Conservation (phyloP, 2,888 invertebrate genomes). For the Nemotelus nigrinus region DNA sequence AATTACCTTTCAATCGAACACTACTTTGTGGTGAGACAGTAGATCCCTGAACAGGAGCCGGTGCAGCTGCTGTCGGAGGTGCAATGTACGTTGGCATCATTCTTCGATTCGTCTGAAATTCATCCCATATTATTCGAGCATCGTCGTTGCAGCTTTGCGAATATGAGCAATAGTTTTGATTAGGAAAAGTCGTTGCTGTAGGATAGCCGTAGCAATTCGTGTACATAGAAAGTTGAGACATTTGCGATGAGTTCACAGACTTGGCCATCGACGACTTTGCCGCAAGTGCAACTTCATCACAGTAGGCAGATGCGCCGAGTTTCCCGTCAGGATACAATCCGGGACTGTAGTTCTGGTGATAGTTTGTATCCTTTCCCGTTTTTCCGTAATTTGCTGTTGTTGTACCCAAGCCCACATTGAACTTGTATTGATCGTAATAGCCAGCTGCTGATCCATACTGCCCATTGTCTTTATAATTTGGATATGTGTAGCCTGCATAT, state of each 20-base stretch:
- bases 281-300: conserved; percentile 32
- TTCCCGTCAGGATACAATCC: conserved; percentile 29
- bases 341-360: conserved; percentile 33
- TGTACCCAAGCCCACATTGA: conserved; percentile 53
- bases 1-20: conserved; percentile 36
- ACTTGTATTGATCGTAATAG: conserved; percentile 57
- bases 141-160: conserved; percentile 45
- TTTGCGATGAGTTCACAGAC: conserved; percentile 16
- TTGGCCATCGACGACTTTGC: conserved; percentile 16
- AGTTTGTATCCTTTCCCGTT: conserved; percentile 30
- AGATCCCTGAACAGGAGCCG: background rate
- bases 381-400: conserved; percentile 35
- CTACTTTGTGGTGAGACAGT: conserved; percentile 33
- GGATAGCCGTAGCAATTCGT: conserved; percentile 48
- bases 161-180: conserved; percentile 47
- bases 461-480: conserved; percentile 33
- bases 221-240: conserved; percentile 44
- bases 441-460: conserved; percentile 36
- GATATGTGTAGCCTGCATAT: conserved; percentile 31
- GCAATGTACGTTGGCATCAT: conserved; percentile 22
- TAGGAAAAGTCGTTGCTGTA: conserved; percentile 34
- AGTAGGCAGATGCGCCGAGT: conserved; percentile 18
- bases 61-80: background rate
- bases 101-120: conserved; percentile 45
- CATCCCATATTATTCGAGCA: conserved; percentile 46